Conservation (phyloP, 2,797 vertebrate species). For the Acropternis orthonyx region DNA sequence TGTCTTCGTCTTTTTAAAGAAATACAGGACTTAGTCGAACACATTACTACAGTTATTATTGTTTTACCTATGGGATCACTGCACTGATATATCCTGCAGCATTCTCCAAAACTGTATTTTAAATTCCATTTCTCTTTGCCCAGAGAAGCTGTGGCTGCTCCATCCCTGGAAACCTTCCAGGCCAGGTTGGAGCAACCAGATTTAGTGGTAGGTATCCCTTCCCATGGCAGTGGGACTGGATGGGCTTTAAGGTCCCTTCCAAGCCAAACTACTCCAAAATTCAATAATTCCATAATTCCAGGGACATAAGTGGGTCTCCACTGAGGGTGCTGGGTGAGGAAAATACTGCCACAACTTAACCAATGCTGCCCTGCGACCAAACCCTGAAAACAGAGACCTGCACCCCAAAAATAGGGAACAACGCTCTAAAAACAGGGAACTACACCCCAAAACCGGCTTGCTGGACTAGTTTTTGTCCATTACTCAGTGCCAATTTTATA, state of each 20-base stretch:
- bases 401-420: not conserved
- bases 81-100: fast-evolving
- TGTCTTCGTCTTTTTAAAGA: not conserved
- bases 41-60: fast-evolving
- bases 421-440: not conserved
- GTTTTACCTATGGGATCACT: fast-evolving
- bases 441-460: not conserved
- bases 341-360: not conserved
- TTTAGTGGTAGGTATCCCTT: not conserved
- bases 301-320: not conserved
- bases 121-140: not conserved
- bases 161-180: not conserved
- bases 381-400: not conserved
- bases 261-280: not conserved
- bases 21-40: fast-evolving
- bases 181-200: not conserved
- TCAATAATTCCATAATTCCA: not conserved
- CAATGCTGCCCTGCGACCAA: not conserved
- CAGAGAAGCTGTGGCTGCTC: not conserved
- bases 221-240: not conserved
- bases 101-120: not conserved
- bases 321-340: not conserved
- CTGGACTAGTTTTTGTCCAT: fast-evolving
- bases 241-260: not conserved
- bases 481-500: not conserved